Evolutionary conservation across 2,113 vertebrate species (phyloP).

Genomic region (Varanus salvator): DNA sequence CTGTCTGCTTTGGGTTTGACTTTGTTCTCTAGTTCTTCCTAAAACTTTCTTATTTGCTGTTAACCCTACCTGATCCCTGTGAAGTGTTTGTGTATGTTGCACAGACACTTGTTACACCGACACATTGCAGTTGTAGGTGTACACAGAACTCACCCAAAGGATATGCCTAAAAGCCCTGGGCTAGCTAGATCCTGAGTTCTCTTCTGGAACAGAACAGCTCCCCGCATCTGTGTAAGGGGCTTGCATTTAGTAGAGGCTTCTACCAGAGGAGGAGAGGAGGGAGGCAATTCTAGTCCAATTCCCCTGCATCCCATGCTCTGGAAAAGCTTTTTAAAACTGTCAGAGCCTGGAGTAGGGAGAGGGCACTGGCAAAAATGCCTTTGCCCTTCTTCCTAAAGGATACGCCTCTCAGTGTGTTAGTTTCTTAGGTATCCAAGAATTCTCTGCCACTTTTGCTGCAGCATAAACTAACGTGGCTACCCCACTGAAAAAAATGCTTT

Average conservation of each 20-base stretch:
- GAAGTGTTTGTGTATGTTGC: background rate
- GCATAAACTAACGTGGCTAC: background rate
- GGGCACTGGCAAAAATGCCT: too few relatives aligned
- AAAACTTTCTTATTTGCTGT: background rate
- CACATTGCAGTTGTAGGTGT: background rate
- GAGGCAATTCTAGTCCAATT: too few relatives aligned
- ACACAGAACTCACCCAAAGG: background rate
- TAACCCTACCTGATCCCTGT: background rate
- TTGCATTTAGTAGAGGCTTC: too few relatives aligned
- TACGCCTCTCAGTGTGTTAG: background rate
- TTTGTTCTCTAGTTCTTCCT: background rate
- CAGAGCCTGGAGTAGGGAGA: too few relatives aligned
- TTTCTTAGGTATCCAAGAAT: background rate
- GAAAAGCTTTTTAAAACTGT: too few relatives aligned
- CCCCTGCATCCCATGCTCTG: too few relatives aligned
- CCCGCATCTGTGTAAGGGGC: too few relatives aligned
- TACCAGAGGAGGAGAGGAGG: too few relatives aligned
- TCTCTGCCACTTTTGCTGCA: background rate
- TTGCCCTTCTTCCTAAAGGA: too few relatives aligned
- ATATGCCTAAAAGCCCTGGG: background rate
- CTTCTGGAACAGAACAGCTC: too few relatives aligned
- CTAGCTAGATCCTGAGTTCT: too few relatives aligned
- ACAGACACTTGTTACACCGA: background rate
- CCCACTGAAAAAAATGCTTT: conserved; percentile 9
- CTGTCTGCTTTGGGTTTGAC: background rate